Base-by-base conservation (phyloP, 2,113 vertebrate genomes). In the Dipodomys ordii region DNA sequence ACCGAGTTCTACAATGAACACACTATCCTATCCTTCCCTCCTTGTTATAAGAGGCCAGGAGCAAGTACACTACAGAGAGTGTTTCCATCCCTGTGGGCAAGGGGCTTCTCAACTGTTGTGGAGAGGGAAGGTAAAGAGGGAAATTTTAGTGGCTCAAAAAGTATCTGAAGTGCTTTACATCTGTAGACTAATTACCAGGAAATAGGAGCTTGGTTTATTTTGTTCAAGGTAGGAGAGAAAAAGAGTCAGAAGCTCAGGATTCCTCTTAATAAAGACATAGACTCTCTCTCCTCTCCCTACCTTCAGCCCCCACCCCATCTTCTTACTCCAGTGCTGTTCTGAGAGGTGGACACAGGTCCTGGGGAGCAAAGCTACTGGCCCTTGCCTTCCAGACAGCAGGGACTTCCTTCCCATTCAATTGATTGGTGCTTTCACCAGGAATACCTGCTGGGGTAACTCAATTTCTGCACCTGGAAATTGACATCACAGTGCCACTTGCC, bases 381-480 rank as follows among this genome's bases (percentile, higher is more conserved):
- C n/a, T 27, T 11, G 8, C 4, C 30, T 27, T 57, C 19, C 22
- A 44, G 53, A 32, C 30, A 5, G 28, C 62, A 91, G n/a, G 72
- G 15, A 11, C 18, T 73, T 83, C 28, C 19, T 86, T 90, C 22
- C 25, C 1, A 0, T 32, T 67, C 7, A 65, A 74, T 53, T 57
- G 88, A 93, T 80, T 80, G 53, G 35, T 62, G 46, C 27, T 87
- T 94, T 95, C 73, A 39, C 30, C 74, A 90, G 81, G 28, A 77
- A 62, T 35, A 18, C 60, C 44, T 68, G 32, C 78, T 39, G 19
- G 27, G 53, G 22, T 18, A 95, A 76, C 57, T 89, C 73, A 53
- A n/a, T 87, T 83, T 82, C 73, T 67, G 10, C 49, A 92, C 73
- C 62, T 85, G 60, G 44, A 88, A 91, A 94, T 39, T 94, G 78